Base-by-base conservation (phyloP, 2,797 vertebrate genomes). In the Mormyrus hasselquistii region DNA sequence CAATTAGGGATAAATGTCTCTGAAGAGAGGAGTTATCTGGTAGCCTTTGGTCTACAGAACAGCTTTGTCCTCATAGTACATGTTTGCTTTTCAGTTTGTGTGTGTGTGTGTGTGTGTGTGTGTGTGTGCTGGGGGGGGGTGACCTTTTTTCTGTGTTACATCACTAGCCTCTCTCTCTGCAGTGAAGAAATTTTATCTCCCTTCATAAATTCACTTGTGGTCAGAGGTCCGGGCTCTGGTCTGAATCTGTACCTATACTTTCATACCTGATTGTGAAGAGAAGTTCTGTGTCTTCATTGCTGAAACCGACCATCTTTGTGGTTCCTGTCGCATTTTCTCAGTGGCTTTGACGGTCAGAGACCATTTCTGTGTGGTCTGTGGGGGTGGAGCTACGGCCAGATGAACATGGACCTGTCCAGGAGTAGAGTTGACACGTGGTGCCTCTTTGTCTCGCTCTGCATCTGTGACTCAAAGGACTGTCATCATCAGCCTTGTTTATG, bases 1-100 rank as follows among this genome's bases (percentile, higher is more conserved):
- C 85, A 57, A 52, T 86, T 86, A 86, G 83, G 25, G 22, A 50
- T 86, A 86, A 86, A 34, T 53, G 25, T 86, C 83, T 86, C 4
- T 52, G 83, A 86, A 86, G 22, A 29, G 49, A 86, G 83, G 47
- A 50, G 83, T 53, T 53, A 86, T 52, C 49, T 86, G 2, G 29
- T 86, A 16, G 4, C 52, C 85, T 38, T 86, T 55, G 52, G 25
- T 57, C n/a, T 53, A 55, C 6, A 53, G 34, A 29, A 55, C 29
- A 52, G 50, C n/a, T 53, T 52, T 25, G 83, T 85, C 49, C 83
- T 29, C 29, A 41, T 44, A 41, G 34, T 79, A 44, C 38, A 79
- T 79, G 38, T 85, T 53, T 52, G 4, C 3, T 16, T 52, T 52
- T 84, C 7, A 84, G 50, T 22, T 44, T 83, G 44, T 79, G 38